Evolutionary conservation across 2,797 vertebrate genomes (phyloP).

Genomic region (Helarctos malayanus): DNA sequence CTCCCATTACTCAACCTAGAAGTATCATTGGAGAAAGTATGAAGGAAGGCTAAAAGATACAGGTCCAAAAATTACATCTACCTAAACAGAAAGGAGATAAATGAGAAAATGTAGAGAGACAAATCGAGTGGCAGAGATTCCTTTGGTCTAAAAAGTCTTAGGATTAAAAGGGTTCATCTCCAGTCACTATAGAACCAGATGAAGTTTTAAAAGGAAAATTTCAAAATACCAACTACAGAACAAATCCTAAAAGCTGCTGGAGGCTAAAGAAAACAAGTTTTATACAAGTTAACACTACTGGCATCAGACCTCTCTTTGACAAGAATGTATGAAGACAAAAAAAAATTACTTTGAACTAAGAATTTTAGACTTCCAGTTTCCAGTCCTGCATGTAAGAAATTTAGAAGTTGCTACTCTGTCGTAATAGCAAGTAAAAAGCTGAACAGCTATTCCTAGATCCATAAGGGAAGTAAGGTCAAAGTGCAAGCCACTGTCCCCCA

Average conservation of each 20-base stretch:
- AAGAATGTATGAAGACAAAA: background rate
- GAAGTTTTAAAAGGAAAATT: background rate
- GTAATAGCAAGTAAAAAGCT: background rate
- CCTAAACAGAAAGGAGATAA: background rate
- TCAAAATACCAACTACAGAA: background rate
- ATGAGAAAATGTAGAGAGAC: background rate
- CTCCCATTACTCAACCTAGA: background rate
- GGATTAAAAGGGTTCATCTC: background rate
- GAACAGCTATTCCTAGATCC: background rate
- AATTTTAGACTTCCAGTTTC: background rate
- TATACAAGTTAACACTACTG: background rate
- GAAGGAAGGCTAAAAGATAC: background rate
- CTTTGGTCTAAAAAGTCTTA: constrained; percentile 25
- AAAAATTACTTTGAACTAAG: background rate
- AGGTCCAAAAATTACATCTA: background rate
- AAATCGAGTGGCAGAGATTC: background rate
- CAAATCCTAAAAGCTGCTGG: background rate
- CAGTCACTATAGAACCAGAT: background rate
- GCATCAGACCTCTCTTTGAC: background rate
- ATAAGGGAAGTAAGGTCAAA: background rate
- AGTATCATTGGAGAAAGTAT: background rate
- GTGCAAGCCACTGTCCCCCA: background rate
- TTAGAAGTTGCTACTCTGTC: background rate
- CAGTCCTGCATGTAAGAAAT: background rate
- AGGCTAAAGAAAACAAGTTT: background rate